Conservation (phyloP, 2,797 vertebrate species). For the Chelon auratus region DNA sequence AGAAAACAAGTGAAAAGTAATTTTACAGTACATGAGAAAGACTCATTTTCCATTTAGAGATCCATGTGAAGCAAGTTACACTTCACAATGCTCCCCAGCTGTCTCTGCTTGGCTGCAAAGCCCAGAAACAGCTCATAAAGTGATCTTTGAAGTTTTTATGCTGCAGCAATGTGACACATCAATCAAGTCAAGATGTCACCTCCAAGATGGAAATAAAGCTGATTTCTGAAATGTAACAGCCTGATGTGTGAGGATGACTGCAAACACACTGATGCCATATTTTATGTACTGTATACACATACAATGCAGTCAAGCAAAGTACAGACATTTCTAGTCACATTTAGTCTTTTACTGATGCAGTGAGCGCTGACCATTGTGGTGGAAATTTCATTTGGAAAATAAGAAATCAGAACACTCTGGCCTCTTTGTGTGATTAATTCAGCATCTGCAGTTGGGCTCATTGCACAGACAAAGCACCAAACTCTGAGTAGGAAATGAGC, state of each 20-base stretch:
- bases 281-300: conserved; percentile 7
- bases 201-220: conserved; percentile 43
- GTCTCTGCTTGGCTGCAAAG: conserved; percentile 1
- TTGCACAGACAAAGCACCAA: too few relatives aligned
- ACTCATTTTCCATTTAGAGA: conserved; percentile 21
- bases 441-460: too few relatives aligned
- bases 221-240: conserved; percentile 48
- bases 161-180: conserved; percentile 37
- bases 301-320: not conserved
- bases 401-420: too few relatives aligned
- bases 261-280: conserved; percentile 7
- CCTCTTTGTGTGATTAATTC: too few relatives aligned
- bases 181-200: conserved; percentile 56
- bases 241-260: not conserved
- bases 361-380: not conserved
- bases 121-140: conserved; percentile 32
- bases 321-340: not conserved
- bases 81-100: conserved; percentile 20
- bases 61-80: conserved; percentile 32
- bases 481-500: too few relatives aligned
- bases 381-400: too few relatives aligned
- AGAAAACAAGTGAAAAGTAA: not conserved
- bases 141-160: conserved; percentile 30
- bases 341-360: not conserved
- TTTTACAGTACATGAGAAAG: conserved; percentile 26